Evolutionary conservation across 2,888 invertebrate species (phyloP).

Genomic region (Pediacus dermestoides): DNA sequence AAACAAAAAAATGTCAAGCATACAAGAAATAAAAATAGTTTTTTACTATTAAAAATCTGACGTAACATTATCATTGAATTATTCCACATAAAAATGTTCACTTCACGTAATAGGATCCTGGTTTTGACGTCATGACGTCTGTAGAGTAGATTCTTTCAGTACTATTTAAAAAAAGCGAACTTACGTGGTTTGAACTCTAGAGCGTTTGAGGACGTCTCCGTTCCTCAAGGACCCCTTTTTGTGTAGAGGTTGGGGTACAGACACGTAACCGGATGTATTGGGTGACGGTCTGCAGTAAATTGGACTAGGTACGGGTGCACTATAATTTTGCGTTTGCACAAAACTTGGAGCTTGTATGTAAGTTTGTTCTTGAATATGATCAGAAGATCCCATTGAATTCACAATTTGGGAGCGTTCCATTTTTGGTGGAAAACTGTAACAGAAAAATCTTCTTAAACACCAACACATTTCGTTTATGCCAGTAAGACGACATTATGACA

Average conservation of each 20-base stretch:
- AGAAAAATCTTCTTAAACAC: slow-evolving; percentile 19
- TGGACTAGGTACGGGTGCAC: slow-evolving; percentile 39
- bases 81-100: too few species aligned
- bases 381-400: slow-evolving; percentile 42
- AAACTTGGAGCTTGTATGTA: slow-evolving; percentile 50
- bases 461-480: slow-evolving; percentile 12
- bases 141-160: too few species aligned
- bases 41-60: too few species aligned
- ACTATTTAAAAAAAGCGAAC: too few species aligned
- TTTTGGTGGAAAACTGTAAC: slow-evolving; percentile 50
- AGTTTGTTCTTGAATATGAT: slow-evolving; percentile 47
- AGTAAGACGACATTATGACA: too few species aligned
- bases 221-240: slow-evolving; percentile 64
- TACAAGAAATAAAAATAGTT: too few species aligned
- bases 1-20: background rate
- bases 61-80: too few species aligned
- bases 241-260: slow-evolving; percentile 53
- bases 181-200: slow-evolving; percentile 66
- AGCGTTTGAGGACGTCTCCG: slow-evolving; percentile 63
- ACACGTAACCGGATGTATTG: slow-evolving; percentile 44
- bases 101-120: too few species aligned
- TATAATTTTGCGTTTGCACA: slow-evolving; percentile 47
- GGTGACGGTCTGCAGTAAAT: slow-evolving; percentile 46
- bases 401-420: slow-evolving; percentile 49
- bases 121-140: too few species aligned